Evolutionary conservation across 1,140 invertebrate species (phyloP), one percentile per base, ranked within the genome.

Genomic region (Dreissena rostriformis): DNA sequence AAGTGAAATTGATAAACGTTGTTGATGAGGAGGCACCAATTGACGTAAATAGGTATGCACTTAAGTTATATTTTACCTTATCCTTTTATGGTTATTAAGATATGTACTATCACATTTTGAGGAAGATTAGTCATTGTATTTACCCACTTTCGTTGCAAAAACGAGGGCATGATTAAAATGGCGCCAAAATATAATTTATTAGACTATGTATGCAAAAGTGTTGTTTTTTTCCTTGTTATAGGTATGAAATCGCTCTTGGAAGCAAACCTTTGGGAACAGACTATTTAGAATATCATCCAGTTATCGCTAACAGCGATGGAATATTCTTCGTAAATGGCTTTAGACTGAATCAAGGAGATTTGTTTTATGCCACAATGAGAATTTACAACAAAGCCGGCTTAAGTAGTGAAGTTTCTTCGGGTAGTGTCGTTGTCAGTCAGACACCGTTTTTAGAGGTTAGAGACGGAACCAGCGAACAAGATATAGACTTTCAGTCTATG

Each of bases 361-460:
- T 63, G 22, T 71, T 80, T 22, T 72, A 71, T 39, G 67, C 66
- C 5, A 72, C 78, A 12, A 29, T 80, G 15, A 15, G 68, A 72
- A 51, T 63, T n/a, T 71, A 80, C 68, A 80, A 80, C 39, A 55
- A 72, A 17, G 78, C 78, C 1, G 78, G 78, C n/a, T 55, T 80
- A 19, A 72, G 71, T 22, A 70, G 17, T 22, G 78, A 72, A 12
- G 24, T 80, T 26, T 70, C 67, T 10, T 80, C 78, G 22, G 67
- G 63, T 14, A 63, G 67, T 39, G 68, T 80, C 12, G 78, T 80
- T 14, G 55, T 80, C 28, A 80, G 78, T 63, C 78, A 57, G 22
- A 29, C 28, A 14, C 78, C 78, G 4, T 39, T 15, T 8, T 53
- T 80, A 4, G 22, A 66, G 8, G 78, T 80, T 0, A 63, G 2